Conservation (phyloP, 2,888 invertebrate genomes). For the Blastobasis adustella region DNA sequence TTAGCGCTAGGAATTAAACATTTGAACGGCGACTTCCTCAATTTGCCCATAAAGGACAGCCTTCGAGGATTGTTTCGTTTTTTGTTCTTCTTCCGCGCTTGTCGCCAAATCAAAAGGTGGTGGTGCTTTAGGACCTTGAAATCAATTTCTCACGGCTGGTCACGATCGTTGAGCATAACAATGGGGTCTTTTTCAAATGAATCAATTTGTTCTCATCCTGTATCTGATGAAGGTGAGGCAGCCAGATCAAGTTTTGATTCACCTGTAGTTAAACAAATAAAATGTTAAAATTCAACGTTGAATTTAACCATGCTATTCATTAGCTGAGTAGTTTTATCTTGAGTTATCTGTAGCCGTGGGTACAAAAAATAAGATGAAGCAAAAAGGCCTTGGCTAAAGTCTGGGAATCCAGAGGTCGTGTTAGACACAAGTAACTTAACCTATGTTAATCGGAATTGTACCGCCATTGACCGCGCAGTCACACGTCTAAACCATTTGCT, state of each 20-base stretch:
- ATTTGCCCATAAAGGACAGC: constrained; percentile 11
- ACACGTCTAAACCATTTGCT: constrained; percentile 35
- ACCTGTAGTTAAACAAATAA: no score
- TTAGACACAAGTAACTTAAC: no score
- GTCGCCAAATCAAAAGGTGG: constrained; percentile 10
- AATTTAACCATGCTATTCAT: no score
- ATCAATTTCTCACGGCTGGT: constrained; percentile 34
- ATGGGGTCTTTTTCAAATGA: constrained; percentile 22
- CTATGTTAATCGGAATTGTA: constrained; percentile 11
- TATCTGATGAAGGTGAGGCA: background rate
- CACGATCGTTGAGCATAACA: constrained; percentile 23
- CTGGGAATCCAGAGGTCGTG: no score
- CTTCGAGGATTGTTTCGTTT: constrained; percentile 15
- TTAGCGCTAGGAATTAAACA: background rate
- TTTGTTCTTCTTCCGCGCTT: constrained; percentile 8
- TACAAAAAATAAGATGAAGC: background rate
- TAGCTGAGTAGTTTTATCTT: no score
- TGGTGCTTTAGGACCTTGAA: constrained; percentile 24
- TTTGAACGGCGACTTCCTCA: constrained; percentile 7
- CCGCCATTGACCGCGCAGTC: constrained; percentile 40
- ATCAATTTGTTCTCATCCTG: constrained; percentile 18
- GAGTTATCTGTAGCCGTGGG: no score
- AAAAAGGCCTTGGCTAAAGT: background rate
- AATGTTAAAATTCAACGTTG: no score
- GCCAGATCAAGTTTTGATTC: no score